Conservation (phyloP, 2,797 vertebrate species). For the Erithacus rubecula region DNA sequence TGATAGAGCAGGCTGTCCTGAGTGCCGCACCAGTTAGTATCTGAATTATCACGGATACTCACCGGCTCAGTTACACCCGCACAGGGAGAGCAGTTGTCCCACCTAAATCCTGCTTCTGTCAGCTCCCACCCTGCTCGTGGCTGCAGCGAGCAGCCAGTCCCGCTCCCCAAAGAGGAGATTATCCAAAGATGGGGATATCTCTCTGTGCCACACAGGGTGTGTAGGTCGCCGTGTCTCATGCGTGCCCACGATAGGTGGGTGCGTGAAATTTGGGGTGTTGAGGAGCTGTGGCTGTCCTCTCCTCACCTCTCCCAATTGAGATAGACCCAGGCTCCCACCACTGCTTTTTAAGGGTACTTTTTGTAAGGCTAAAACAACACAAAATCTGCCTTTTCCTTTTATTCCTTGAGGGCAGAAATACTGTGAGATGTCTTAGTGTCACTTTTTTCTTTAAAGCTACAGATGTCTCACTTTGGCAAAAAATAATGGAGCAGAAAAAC, state of each 20-base stretch:
- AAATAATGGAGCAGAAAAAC: background rate
- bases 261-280: background rate
- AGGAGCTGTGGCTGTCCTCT: background rate
- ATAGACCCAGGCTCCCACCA: background rate
- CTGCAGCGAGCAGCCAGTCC: background rate
- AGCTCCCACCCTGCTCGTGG: background rate
- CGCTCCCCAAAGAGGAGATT: background rate
- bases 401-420: background rate
- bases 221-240: accelerated
- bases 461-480: background rate
- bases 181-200: background rate
- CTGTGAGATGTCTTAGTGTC: background rate
- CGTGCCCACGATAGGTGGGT: accelerated
- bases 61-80: constrained; percentile 56
- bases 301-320: background rate
- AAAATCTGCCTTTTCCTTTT: background rate
- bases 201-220: accelerated
- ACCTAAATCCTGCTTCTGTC: constrained; percentile 70
- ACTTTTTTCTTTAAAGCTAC: background rate
- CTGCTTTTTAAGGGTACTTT: background rate
- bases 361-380: background rate
- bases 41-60: constrained; percentile 65
- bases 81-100: constrained; percentile 56
- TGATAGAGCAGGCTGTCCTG: constrained; percentile 56
- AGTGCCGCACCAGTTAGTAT: constrained; percentile 62